phyloP scores from a whole-genome alignment of 2,888 invertebrate genomes.

The Hyppa rectilinea region DNA sequence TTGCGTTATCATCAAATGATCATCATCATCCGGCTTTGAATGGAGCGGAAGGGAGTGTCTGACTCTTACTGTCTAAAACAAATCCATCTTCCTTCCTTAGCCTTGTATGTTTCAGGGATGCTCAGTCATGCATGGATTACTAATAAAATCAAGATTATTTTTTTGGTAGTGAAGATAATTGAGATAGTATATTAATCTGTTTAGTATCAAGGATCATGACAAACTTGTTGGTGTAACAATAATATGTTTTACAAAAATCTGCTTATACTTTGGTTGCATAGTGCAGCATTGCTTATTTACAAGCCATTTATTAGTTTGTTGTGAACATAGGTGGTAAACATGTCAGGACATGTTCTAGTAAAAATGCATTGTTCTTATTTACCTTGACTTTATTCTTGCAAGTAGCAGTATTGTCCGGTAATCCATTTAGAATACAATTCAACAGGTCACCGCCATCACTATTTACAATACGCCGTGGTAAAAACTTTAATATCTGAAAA shows the following conservation, averaged over 20 bases:
- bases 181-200: neutral
- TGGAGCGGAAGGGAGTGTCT: too few species aligned
- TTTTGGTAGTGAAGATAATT: neutral
- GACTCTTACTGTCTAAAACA: too few species aligned
- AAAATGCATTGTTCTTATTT: constrained; percentile 39
- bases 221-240: neutral
- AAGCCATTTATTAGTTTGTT: neutral
- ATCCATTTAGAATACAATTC: constrained; percentile 81
- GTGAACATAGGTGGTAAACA: constrained; percentile 4
- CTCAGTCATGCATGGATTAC: neutral
- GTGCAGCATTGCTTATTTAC: neutral
- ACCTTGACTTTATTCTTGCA: constrained; percentile 79
- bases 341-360: constrained; percentile 19
- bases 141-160: neutral
- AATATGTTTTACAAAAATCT: neutral
- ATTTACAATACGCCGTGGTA: constrained; percentile 79
- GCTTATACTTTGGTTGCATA: neutral
- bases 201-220: neutral
- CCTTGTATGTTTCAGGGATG: too few species aligned
- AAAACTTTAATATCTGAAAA: constrained; percentile 77
- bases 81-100: too few species aligned
- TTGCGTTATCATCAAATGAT: too few species aligned
- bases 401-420: constrained; percentile 72
- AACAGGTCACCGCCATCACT: constrained; percentile 82
- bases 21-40: too few species aligned